Conservation (phyloP, 2,113 vertebrate genomes). For the Amazona vittata region DNA sequence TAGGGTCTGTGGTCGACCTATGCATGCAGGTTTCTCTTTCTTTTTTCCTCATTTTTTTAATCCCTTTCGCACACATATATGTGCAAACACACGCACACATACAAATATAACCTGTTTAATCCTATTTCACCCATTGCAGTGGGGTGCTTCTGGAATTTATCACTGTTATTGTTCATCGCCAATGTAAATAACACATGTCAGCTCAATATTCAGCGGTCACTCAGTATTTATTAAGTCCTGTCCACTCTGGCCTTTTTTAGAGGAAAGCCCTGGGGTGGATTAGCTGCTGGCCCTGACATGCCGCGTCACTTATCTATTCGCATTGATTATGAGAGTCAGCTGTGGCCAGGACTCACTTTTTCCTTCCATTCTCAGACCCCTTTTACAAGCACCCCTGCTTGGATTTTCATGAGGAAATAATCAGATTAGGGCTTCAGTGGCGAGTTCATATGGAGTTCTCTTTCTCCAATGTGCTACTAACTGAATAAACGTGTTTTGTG, state of each 20-base stretch:
- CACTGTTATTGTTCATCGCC: conserved; percentile 57
- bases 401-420: conserved; percentile 89
- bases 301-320: conserved; percentile 75
- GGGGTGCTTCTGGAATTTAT: conserved; percentile 74
- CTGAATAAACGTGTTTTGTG: conserved; percentile 85
- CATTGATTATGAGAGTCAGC: conserved; percentile 85
- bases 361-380: conserved; percentile 65
- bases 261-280: conserved; percentile 71
- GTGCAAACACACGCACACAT: background rate
- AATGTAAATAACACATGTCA: conserved; percentile 70
- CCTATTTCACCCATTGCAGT: conserved; percentile 18
- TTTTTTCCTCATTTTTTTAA: background rate
- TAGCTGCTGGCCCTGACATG: conserved; percentile 69
- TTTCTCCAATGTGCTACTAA: conserved; percentile 84
- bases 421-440: conserved; percentile 84
- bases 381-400: conserved; percentile 85
- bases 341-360: conserved; percentile 71
- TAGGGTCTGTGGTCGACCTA: rapidly evolving
- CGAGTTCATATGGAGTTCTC: conserved; percentile 87
- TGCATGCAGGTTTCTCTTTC: background rate
- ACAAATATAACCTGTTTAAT: conserved; percentile 51
- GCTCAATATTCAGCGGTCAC: conserved; percentile 74
- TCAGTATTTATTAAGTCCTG: conserved; percentile 80
- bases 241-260: conserved; percentile 78
- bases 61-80: rapidly evolving